Evolutionary conservation across 2,113 vertebrate species (phyloP), one percentile per base, ranked within the genome.

Genomic region (Nerophis ophidion): DNA sequence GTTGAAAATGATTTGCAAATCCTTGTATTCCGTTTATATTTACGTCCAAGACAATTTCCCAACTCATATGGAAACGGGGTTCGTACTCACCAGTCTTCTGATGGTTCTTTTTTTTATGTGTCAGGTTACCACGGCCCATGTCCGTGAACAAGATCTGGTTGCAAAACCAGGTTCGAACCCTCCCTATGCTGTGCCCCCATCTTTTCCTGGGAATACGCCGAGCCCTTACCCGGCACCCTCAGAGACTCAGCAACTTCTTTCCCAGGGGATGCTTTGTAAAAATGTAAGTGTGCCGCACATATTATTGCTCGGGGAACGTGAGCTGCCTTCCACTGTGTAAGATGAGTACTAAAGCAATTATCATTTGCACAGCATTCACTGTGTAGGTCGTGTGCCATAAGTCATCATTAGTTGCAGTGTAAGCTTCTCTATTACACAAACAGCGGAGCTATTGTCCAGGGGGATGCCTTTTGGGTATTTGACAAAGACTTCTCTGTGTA

Each of bases 161-260:
- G 54, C 54, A 9, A 75, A 78, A 64, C 55, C 72, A 48, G 57
- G 16, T 65, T 74, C 50, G 14, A 66, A 17, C 38, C 55, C 48
- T 11, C 63, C 76, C 40, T 36, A 72, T 1, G 66, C 60, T 17
- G 57, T 36, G 55, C 84, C 88, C 65, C 81, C 83, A 49, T 75
- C 69, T 51, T 81, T 91, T 71, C 71, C 88, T 81, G 81, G 67
- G 54, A 84, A 90, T 45, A 57, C 76, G 57, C 48, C 74, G 57
- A 48, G 58, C 17, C 60, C 60, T 57, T 68, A 51, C 12, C 6
- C 74, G 6, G 4, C 45, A 42, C 61, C 38, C 11, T 52, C 61
- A 17, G 36, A 81, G 53, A 42, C 15, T 10, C 74, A 65, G n/a
- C 46, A 67, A 62, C 73, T 69, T 64, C 36, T 1, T 12, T 54